Percentiles rank a stretch among this genome's conserved stretches.
These are phyloP conservation scores for Ctenicera cuprea DNA, from an alignment of 2,888 invertebrate species.

Conservation along the genomic window DNA sequence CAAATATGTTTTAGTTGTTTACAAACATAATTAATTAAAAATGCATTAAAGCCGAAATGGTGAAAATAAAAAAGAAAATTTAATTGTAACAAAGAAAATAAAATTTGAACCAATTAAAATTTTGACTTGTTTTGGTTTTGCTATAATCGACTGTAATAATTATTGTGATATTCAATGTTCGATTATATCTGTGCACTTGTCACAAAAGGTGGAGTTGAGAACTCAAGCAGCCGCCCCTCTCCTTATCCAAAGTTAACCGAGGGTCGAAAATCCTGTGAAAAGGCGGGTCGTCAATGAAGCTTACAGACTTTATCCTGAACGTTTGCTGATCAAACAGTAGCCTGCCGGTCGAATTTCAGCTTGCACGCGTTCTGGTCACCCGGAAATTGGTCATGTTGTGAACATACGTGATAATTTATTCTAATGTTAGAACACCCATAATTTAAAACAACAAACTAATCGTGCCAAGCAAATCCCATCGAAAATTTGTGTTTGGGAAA, in stretches of 20 bases:
- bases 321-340: conserved; percentile 67
- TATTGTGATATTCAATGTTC: conserved; percentile 38
- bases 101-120: no score
- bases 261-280: conserved; percentile 53
- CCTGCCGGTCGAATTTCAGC: conserved; percentile 65
- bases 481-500: no score
- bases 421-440: not conserved
- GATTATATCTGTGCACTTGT: conserved; percentile 51
- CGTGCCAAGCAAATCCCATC: no score
- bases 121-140: not conserved
- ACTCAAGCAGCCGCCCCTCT: conserved; percentile 44
- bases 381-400: conserved; percentile 44
- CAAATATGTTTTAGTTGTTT: no score
- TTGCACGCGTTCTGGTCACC: conserved; percentile 61
- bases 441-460: not conserved
- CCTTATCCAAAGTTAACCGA: conserved; percentile 37
- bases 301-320: conserved; percentile 64
- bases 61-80: no score
- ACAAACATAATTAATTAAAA: no score
- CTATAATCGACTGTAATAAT: not conserved
- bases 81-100: no score
- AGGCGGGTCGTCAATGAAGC: conserved; percentile 45
- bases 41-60: no score
- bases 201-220: conserved; percentile 49
- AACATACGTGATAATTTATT: conserved; percentile 38